Percentiles rank a stretch among this genome's conserved stretches.
Conservation (phyloP, 2,113 vertebrate genomes). For the Albula goreensis region DNA sequence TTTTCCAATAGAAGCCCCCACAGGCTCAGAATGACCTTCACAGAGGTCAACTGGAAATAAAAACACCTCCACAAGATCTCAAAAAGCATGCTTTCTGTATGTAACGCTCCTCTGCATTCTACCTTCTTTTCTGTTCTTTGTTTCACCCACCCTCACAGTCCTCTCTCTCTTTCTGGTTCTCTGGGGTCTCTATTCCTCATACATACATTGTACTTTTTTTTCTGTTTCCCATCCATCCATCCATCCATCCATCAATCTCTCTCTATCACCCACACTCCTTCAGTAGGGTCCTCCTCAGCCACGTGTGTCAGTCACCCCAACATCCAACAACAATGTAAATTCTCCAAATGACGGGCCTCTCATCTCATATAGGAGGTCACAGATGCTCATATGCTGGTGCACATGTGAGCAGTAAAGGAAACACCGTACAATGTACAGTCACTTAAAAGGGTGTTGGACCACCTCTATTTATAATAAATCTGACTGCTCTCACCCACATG, state of each 20-base stretch:
- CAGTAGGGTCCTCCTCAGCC: not conserved
- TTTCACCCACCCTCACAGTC: not conserved
- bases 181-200: not conserved
- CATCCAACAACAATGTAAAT: conserved; percentile 13
- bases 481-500: too few relatives aligned
- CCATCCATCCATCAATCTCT: not conserved
- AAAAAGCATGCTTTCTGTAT: not conserved
- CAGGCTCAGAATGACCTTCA: conserved; percentile 7
- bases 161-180: not conserved
- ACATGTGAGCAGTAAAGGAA: too few relatives aligned
- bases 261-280: too few relatives aligned
- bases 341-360: conserved; percentile 20
- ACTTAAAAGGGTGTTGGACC: too few relatives aligned
- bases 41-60: not conserved
- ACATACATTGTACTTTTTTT: not conserved
- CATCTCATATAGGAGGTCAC: conserved; percentile 6
- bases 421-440: too few relatives aligned
- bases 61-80: not conserved
- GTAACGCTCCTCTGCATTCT: not conserved
- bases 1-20: not conserved
- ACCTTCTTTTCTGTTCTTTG: not conserved
- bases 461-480: too few relatives aligned
- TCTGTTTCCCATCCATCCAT: not conserved
- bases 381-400: not conserved
- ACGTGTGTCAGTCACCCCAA: not conserved